Evolutionary conservation across 2,113 vertebrate genomes (phyloP), one percentile per base, ranked within the genome.

Genomic region (Cynopterus brachyotis): DNA sequence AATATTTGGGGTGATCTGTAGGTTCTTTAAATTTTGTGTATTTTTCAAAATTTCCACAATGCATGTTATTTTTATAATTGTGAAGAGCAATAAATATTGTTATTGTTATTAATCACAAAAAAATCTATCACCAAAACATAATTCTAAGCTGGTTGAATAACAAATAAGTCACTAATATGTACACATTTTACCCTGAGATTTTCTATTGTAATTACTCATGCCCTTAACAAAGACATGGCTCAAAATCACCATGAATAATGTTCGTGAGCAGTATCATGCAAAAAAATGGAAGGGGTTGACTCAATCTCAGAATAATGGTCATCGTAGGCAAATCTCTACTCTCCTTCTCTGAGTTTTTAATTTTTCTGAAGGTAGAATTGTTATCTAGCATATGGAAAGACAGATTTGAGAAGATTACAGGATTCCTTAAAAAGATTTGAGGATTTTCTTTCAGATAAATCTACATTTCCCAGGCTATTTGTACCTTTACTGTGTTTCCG

Each of bases 51-150:
- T 91, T 95, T 93, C 17, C 22, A 24, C 75, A 81, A 76, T 95
- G 13, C 11, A 11, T 88, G 37, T 78, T 72, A 81, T 89, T 96
- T 96, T 92, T 84, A 62, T 94, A 87, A 92, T 59, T 64, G 73
- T 66, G 45, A 91, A 95, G 95, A 92, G 22, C 15, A 75, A 73
- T 53, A 81, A 82, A 45, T 95, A 5, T 53, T 93, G 42, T 76
- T 92, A 47, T 10, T 78, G 82, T 84, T 47, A 62, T 79, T 85
- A 50, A 47, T 64, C 24, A 37, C 66, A 90, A 67, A 73, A 89
- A 78, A 62, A 30, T 53, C 24, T 73, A 24, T 30, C 20, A 75
- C 8, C 42, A 53, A 35, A 66, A 84, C 9, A 32, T 28, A 73
- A 90, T 82, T 76, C 80, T 57, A 82, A 92, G 32, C 10, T 89